Conservation (phyloP, 2,797 vertebrate species). For the Poecilia picta region DNA sequence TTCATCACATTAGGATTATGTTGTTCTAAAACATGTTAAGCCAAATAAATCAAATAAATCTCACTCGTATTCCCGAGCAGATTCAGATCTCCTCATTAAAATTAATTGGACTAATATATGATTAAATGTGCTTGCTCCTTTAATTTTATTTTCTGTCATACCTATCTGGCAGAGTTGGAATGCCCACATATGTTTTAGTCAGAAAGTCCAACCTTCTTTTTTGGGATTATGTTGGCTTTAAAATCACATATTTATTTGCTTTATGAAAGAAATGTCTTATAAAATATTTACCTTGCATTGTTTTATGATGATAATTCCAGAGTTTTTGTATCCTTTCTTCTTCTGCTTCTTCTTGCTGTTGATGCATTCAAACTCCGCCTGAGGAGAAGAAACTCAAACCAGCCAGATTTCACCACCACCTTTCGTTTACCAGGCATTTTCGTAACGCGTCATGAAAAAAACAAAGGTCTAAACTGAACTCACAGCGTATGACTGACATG, state of each 20-base stretch:
- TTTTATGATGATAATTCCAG: slow-evolving; percentile 91
- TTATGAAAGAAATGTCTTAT: neutral
- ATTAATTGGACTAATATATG: too few species aligned
- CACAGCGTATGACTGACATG: slow-evolving; percentile 85
- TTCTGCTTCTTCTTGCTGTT: slow-evolving; percentile 94
- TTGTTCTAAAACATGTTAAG: neutral
- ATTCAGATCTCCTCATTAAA: too few species aligned
- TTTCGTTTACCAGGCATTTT: neutral
- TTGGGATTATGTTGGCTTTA: neutral
- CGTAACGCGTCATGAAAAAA: neutral
- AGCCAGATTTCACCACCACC: neutral
- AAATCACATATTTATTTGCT: neutral
- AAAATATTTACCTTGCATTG: slow-evolving; percentile 86
- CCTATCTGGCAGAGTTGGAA: neutral
- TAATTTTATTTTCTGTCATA: neutral
- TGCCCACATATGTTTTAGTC: neutral
- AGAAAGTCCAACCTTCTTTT: neutral
- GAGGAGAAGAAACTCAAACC: slow-evolving; percentile 25
- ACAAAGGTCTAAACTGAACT: slow-evolving; percentile 56
- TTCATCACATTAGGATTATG: neutral
- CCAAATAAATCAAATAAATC: neutral
- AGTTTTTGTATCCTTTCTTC: slow-evolving; percentile 95
- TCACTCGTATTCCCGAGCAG: too few species aligned
- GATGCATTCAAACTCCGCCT: slow-evolving; percentile 95
- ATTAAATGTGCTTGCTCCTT: too few species aligned